Evolutionary conservation across 1,140 invertebrate species (phyloP).

Genomic region (Apis dorsata): DNA sequence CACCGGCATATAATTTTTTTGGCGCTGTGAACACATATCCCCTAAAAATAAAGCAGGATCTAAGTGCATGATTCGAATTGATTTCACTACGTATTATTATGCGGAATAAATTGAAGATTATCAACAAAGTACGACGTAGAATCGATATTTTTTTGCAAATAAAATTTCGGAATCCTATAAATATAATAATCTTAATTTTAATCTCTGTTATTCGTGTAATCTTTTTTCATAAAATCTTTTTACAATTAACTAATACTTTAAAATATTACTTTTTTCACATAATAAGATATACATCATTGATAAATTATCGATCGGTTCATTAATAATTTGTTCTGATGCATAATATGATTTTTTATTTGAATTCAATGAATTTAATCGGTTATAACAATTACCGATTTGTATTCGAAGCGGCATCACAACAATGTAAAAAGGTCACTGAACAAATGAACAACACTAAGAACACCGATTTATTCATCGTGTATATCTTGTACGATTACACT

Average conservation of each 20-base stretch:
- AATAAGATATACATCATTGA: too few species aligned
- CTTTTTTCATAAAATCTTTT: not conserved
- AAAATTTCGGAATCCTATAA: not conserved
- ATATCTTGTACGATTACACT: constrained; percentile 2
- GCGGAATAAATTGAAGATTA: not conserved
- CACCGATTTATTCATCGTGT: constrained; percentile 36
- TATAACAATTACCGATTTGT: constrained; percentile 59
- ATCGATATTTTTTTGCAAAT: not conserved
- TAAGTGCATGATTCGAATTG: not conserved
- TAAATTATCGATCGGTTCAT: not conserved
- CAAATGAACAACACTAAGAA: constrained; percentile 36
- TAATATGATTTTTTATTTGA: not conserved
- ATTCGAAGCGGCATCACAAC: constrained; percentile 28
- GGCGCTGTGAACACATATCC: constrained; percentile 79
- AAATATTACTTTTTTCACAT: not conserved
- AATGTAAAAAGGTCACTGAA: constrained; percentile 42
- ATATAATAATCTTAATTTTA: not conserved
- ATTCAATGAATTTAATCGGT: not conserved
- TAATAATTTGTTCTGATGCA: not conserved
- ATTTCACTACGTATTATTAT: too few species aligned
- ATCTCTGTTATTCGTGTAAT: too few species aligned
- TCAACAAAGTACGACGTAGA: not conserved
- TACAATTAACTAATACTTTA: not conserved
- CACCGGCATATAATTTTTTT: constrained; percentile 75
- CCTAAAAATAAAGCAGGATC: constrained; percentile 55